Base-by-base conservation (phyloP, 1,140 invertebrate species). In the Bombus sylvicola region DNA sequence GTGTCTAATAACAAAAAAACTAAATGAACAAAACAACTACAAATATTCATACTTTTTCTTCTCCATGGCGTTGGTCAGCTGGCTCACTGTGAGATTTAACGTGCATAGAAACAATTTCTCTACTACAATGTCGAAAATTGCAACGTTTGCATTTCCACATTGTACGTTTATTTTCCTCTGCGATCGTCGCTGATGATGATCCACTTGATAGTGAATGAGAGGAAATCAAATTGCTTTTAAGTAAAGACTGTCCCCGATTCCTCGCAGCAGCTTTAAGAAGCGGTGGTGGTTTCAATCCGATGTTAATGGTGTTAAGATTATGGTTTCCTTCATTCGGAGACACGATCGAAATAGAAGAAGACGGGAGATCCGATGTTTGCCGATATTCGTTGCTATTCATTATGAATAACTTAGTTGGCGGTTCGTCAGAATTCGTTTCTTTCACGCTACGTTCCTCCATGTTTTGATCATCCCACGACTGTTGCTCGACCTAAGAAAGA, bases 131-230 rank as follows among this genome's bases (percentile, higher is more conserved):
- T 85, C 97, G 97, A 93, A 97, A 98, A 92, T 97, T 97, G 91
- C 98, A 98, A 92, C 97, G 97, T 94, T 98, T 98, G 92, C 98
- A 98, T 92, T 98, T 98, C 96, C 97, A 97, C 72, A 97, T 94
- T 28, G 96, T 97, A 83, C 96, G 96, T 94, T 97, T 96, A 22
- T 90, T 94, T 22, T 95, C 93, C 9, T 94, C 94, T 0, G 53
- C 34, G 2, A 43, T 68, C 3, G 80, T 73, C 1, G 86, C 37
- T 28, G 74, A 85, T 79, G 75, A 71, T 12, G 91, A 84, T 13
- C 87, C 53, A 22, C 73, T 68, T 47, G 62, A 62, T 13, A 87
- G 83, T 10, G 62, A 41, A 31, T 78, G 84, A 37, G 87, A 39
- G 0, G 91, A 86, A 43, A 82, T 81, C 12, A 93, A 90, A 90